Conservation (phyloP, 2,797 vertebrate species). For the Micropoecilia bifurca region DNA sequence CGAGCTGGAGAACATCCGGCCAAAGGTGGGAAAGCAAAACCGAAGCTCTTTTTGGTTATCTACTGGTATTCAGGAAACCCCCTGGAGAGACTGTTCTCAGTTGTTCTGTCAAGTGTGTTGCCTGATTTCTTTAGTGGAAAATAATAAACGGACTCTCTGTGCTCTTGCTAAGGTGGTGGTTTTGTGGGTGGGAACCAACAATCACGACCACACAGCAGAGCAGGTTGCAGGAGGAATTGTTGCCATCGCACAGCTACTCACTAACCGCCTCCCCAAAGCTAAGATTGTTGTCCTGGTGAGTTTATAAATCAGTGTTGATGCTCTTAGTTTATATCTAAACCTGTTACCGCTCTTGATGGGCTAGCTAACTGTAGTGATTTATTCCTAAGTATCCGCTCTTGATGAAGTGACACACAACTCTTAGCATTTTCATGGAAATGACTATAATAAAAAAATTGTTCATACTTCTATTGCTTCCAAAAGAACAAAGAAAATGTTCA, state of each 20-base stretch:
- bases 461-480: no score
- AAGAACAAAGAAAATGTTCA: no score
- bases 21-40: slow-evolving; percentile 83
- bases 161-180: slow-evolving; percentile 87
- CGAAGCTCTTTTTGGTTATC: neutral
- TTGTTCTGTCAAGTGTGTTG: neutral
- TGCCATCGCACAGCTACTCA: slow-evolving; percentile 89
- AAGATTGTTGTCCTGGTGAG: slow-evolving; percentile 95
- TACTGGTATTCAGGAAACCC: neutral
- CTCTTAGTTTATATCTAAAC: neutral
- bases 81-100: neutral
- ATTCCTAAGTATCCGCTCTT: neutral
- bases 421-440: no score
- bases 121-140: neutral
- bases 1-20: slow-evolving; percentile 95
- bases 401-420: neutral
- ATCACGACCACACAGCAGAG: slow-evolving; percentile 92
- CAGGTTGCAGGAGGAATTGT: slow-evolving; percentile 94
- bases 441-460: no score
- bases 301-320: neutral
- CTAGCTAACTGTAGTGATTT: no score
- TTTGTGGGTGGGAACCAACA: slow-evolving; percentile 98
- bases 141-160: slow-evolving; percentile 21
- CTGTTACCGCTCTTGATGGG: no score
- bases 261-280: slow-evolving; percentile 88